These are phyloP conservation scores for Epinephelus coioides DNA, from an alignment of 2,797 vertebrate species.

Conservation along the genomic window DNA sequence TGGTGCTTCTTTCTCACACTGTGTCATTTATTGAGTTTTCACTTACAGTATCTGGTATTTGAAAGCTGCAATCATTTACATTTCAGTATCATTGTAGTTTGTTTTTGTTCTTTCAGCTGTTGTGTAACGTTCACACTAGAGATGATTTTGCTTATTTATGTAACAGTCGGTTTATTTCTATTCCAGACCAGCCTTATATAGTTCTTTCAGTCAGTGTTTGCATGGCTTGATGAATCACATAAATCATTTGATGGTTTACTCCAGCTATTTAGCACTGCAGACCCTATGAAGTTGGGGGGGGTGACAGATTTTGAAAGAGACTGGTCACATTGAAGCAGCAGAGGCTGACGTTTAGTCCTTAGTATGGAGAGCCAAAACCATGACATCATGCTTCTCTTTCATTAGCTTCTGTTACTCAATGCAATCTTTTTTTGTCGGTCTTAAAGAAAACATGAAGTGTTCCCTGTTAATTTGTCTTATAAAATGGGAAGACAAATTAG, in stretches of 20 bases:
- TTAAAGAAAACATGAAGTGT: too few species aligned
- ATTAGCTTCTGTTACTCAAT: background rate
- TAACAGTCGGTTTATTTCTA: constrained; percentile 13
- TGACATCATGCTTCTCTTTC: background rate
- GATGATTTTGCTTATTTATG: constrained; percentile 36
- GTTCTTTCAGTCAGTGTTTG: background rate
- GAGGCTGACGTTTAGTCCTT: background rate
- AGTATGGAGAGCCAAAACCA: background rate
- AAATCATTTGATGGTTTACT: background rate
- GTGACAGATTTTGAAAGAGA: background rate
- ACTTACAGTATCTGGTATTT: constrained; percentile 14
- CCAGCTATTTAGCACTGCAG: background rate
- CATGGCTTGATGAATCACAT: background rate
- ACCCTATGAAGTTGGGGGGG: too few species aligned
- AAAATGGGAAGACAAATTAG: too few species aligned
- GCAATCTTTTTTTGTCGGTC: background rate
- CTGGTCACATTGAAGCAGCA: background rate
- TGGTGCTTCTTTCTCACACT: constrained; percentile 19
- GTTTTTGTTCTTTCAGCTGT: constrained; percentile 19
- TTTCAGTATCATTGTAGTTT: background rate
- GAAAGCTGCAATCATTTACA: constrained; percentile 11
- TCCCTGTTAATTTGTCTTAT: too few species aligned
- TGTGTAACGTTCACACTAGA: constrained; percentile 33
- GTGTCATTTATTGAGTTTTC: constrained; percentile 20
- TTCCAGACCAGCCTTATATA: background rate